Evolutionary conservation across 2,888 invertebrate genomes (phyloP), one percentile per base, ranked within the genome.

Genomic region (Hemicrepidius hirtus): DNA sequence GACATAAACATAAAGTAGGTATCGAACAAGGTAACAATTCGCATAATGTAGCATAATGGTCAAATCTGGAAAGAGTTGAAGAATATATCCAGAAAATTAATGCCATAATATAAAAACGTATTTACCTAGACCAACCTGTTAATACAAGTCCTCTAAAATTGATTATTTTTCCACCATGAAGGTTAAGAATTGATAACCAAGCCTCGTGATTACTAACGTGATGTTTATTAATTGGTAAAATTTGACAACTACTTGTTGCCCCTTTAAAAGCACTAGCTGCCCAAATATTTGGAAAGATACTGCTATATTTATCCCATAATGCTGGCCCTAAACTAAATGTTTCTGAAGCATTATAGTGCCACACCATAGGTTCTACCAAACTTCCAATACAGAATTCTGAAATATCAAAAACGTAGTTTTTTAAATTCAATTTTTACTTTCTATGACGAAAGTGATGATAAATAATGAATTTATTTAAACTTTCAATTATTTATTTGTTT

Each of bases 241-340:
- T 82, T 88, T 93, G 91, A 78, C 90, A 89, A 66, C 93, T 91
- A 0, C 95, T 94, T 72, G 94, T 94, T 0, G 96, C 95, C 0
- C 97, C 97, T 87, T 97, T 97, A 83, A 92, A 97, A 0, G 96
- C 95, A 28, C 93, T 92, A 0, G 93, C 96, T 0, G 90, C 90
- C 95, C 96, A 95, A 16, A 96, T 85, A 55, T 89, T 88, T 0
- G 90, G 88, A 82, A 97, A 97, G 28, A 93, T 84, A 67, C 86
- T 85, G 4, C 89, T 86, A 79, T 94, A 94, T 64, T 89, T 91
- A 37, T 89, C 89, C 93, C 92, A 92, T 46, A 93, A 74, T n/a
- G 83, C 82, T 55, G 82, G 76, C n/a, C 86, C 85, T 16, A 90
- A 80, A 1, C 82, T 80, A 82, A 93, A 93, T 49, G 86, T 86